A percentile compares a stretch with the other conserved stretches of the same genome.
Evolutionary conservation across 2,888 invertebrate species (phyloP).

Genomic region (Hoplodrina ambigua): DNA sequence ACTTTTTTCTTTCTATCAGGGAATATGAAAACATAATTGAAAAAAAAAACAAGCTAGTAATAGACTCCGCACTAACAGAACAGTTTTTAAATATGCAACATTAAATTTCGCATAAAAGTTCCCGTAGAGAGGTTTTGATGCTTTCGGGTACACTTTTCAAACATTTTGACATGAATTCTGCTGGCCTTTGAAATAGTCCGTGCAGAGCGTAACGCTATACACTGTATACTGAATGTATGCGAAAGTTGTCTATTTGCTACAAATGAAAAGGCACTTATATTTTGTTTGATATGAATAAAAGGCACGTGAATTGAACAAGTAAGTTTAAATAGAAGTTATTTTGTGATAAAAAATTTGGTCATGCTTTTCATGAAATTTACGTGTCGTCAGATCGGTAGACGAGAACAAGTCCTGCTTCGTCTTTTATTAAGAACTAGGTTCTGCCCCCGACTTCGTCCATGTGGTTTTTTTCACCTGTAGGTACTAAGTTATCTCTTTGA

Average conservation of each 20-base stretch:
- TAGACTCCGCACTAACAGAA: conserved; percentile 61
- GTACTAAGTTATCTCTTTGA: no score
- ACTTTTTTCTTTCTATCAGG: conserved; percentile 21
- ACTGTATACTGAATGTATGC: conserved; percentile 46
- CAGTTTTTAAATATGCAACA: conserved; percentile 76
- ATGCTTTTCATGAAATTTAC: conserved; percentile 3
- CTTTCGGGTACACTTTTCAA: conserved; percentile 75
- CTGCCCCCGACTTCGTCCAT: no score
- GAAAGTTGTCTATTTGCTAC: conserved; percentile 65
- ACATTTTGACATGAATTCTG: conserved; percentile 77
- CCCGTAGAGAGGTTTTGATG: conserved; percentile 70
- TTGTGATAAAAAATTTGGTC: not conserved
- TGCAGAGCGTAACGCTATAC: conserved; percentile 57
- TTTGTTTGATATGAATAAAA: conserved; percentile 52
- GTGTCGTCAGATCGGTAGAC: not conserved
- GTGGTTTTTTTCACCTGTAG: no score
- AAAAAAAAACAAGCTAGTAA: conserved; percentile 20
- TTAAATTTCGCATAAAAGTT: conserved; percentile 80
- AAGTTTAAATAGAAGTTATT: conserved; percentile 24
- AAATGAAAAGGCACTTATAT: conserved; percentile 63
- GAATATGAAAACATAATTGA: conserved; percentile 11
- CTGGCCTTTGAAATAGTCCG: conserved; percentile 72
- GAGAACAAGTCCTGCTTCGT: not conserved
- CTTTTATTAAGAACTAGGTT: no score
- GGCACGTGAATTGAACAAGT: conserved; percentile 29